These are phyloP conservation scores for Melanotaenia nigrans DNA, from an alignment of 2,797 vertebrate genomes.

Conservation along the genomic window DNA sequence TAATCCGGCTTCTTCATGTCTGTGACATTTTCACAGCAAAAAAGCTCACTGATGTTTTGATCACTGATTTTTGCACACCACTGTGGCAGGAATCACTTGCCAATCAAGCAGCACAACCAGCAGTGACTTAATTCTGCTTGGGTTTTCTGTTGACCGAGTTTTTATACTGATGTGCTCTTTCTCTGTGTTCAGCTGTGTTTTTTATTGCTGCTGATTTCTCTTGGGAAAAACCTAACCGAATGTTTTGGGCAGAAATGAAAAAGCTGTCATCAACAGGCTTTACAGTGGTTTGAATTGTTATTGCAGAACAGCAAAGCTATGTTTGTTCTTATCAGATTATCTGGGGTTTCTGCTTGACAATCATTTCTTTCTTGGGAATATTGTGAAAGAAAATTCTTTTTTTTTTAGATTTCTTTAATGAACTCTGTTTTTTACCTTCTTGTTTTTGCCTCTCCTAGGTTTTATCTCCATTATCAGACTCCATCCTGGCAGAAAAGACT, in stretches of 20 bases:
- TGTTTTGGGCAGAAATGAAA: constrained; percentile 60
- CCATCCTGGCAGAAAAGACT: constrained; percentile 95
- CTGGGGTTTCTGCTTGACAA: constrained; percentile 26
- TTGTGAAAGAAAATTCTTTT: background rate
- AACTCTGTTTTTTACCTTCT: background rate
- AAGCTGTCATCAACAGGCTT: constrained; percentile 46
- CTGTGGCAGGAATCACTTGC: constrained; percentile 33
- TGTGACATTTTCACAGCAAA: constrained; percentile 38
- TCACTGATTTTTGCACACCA: constrained; percentile 24
- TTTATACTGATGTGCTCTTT: constrained; percentile 22
- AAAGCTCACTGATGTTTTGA: constrained; percentile 41
- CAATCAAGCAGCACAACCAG: constrained; percentile 46
- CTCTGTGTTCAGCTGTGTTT: constrained; percentile 11
- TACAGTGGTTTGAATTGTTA: constrained; percentile 35
- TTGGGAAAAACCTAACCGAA: constrained; percentile 25
- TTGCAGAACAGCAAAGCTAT: constrained; percentile 17
- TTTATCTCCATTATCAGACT: constrained; percentile 94
- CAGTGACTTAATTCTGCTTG: constrained; percentile 24
- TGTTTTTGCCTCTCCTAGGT: constrained; percentile 80
- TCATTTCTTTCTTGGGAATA: background rate
- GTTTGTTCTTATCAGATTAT: constrained; percentile 44
- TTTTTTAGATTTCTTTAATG: background rate
- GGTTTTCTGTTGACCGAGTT: constrained; percentile 39
- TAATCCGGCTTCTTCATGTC: constrained; percentile 46
- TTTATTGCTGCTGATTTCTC: constrained; percentile 60